A percentile compares a stretch with the other conserved stretches of the same genome.
phyloP scores from a whole-genome alignment of 53 echinoderm and acorn worm genomes.

The Actinopyga echinites region DNA sequence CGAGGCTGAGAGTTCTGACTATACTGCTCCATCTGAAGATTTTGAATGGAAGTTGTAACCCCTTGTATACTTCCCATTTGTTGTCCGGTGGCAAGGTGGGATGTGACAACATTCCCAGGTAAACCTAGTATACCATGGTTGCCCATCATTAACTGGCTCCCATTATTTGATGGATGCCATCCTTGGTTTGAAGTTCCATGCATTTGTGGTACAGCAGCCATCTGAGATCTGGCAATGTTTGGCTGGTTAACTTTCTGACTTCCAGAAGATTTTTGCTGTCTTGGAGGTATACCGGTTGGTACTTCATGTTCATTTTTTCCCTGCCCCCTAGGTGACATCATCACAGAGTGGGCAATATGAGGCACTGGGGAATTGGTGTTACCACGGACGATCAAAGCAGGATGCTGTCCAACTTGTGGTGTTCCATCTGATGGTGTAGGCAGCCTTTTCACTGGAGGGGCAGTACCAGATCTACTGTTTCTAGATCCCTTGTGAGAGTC shows the following conservation, averaged over 20 bases:
- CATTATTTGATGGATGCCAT: conserved; percentile 3
- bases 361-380: conserved; percentile 5
- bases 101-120: not conserved
- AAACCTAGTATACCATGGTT: not conserved
- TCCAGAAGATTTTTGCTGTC: not conserved
- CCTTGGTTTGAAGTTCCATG: conserved; percentile 12
- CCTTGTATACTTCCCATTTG: not conserved
- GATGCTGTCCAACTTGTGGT: conserved; percentile 5
- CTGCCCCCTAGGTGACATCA: not conserved
- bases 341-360: not conserved
- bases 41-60: not conserved
- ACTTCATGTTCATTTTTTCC: not conserved
- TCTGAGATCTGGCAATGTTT: not conserved
- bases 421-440: conserved; percentile 5
- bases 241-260: conserved; percentile 10
- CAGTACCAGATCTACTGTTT: not conserved
- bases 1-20: not conserved
- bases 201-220: not conserved
- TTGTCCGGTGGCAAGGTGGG: not conserved
- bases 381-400: not conserved
- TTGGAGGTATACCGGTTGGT: not conserved
- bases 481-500: conserved; percentile 9
- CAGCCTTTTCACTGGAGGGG: not conserved
- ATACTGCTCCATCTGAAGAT: conserved; percentile 3
- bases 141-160: not conserved